These are phyloP conservation scores for Leptopterna dolabrata DNA, from an alignment of 2,888 invertebrate genomes.

Conservation along the genomic window DNA sequence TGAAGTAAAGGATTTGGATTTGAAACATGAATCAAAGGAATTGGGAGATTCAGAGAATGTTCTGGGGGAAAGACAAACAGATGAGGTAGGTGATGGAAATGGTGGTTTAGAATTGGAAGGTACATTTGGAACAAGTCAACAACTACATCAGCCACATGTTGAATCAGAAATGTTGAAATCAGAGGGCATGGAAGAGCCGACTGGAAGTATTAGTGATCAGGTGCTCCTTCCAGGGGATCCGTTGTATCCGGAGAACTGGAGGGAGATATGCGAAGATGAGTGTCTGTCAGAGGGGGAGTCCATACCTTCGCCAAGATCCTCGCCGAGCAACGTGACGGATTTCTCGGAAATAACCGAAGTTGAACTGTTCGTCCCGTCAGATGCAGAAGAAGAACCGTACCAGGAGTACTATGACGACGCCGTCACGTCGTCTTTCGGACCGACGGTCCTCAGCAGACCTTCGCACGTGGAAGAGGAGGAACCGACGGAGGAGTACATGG, in stretches of 20 bases:
- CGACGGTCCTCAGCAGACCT: neutral
- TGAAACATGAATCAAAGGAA: neutral
- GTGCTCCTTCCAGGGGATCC: slow-evolving; percentile 31
- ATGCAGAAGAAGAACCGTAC: slow-evolving; percentile 37
- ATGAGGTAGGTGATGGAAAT: neutral
- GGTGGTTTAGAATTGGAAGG: neutral
- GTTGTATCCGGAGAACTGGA: slow-evolving; percentile 40
- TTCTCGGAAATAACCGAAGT: slow-evolving; percentile 39
- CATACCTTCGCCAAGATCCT: slow-evolving; percentile 46
- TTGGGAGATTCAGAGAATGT: neutral
- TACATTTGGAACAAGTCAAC: neutral
- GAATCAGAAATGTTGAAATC: neutral
- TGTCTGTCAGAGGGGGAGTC: slow-evolving; percentile 49
- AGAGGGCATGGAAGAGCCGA: neutral
- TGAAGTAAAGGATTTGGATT: neutral
- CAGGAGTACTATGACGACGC: slow-evolving; percentile 39
- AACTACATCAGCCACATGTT: neutral
- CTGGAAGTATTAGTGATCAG: neutral
- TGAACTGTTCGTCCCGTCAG: slow-evolving; percentile 21
- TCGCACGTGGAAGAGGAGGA: neutral
- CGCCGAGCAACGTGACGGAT: slow-evolving; percentile 42
- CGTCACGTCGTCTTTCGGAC: neutral
- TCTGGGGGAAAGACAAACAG: neutral
- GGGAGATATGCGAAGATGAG: slow-evolving; percentile 41
- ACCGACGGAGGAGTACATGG: slow-evolving; percentile 49